Evolutionary conservation across 2,888 invertebrate genomes (phyloP).

Genomic region (Caenorhabditis sinica): DNA sequence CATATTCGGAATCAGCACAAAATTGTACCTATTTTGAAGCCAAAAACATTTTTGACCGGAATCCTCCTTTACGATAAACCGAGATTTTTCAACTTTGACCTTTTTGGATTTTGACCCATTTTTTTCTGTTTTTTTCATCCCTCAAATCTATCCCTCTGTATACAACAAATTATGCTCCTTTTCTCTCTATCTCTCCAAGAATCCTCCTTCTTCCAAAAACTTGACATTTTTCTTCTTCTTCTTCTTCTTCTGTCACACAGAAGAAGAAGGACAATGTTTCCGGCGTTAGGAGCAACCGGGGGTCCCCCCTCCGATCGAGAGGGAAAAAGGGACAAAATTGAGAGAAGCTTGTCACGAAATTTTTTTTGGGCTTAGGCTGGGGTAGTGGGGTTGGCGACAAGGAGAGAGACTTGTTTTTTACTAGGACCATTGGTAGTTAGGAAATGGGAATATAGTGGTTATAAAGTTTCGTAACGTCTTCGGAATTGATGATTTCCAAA

Average conservation of each 20-base stretch:
- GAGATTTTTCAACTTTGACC: no score
- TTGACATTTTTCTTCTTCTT: no score
- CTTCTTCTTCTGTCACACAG: background rate
- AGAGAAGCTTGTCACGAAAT: slow-evolving; percentile 68
- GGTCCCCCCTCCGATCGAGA: background rate
- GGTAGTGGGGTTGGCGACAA: background rate
- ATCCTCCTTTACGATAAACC: no score
- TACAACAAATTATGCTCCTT: no score
- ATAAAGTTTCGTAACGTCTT: background rate
- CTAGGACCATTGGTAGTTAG: background rate
- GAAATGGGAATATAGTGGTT: background rate
- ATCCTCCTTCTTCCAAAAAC: background rate
- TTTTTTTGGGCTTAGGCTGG: no score
- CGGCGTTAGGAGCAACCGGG: slow-evolving; percentile 47
- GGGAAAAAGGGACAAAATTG: no score
- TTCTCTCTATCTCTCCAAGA: background rate
- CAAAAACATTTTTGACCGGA: no score
- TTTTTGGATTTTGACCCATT: no score
- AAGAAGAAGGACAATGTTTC: slow-evolving; percentile 41
- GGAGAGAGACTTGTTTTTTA: background rate
- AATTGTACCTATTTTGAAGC: no score
- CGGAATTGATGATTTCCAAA: background rate
- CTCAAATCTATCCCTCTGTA: no score
- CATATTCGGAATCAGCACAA: no score
- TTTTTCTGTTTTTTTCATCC: no score